phyloP scores from a whole-genome alignment of 2,888 invertebrate genomes.

The Drosophila phalerata region DNA sequence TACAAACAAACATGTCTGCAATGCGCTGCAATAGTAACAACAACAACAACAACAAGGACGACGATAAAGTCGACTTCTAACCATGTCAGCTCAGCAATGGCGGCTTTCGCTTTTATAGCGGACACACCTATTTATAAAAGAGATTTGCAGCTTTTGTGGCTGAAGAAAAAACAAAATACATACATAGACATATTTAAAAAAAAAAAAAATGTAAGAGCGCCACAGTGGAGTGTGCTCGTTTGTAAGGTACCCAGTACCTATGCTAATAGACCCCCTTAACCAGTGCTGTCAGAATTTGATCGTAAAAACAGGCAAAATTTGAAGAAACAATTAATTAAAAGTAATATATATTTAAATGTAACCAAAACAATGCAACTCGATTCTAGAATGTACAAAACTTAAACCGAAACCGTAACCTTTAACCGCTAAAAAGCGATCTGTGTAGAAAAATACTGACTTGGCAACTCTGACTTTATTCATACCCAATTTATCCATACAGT shows the following conservation, averaged over 20 bases:
- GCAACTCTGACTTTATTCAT: no score
- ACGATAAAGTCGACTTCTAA: slow-evolving; percentile 11
- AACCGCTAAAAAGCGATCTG: no score
- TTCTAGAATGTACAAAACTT: no score
- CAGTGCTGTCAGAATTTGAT: neutral
- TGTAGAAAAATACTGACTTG: no score
- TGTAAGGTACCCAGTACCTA: neutral
- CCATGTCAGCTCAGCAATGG: slow-evolving; percentile 56
- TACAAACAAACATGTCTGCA: slow-evolving; percentile 42
- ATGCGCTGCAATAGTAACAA: slow-evolving; percentile 40
- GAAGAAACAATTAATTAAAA: neutral
- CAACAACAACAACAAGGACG: slow-evolving; percentile 7
- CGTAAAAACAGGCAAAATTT: neutral
- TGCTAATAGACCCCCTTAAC: neutral
- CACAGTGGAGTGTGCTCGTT: neutral
- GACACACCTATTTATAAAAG: slow-evolving; percentile 67
- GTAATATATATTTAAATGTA: no score
- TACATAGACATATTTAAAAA: slow-evolving; percentile 19
- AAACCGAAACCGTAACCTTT: no score
- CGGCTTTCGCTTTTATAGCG: slow-evolving; percentile 69
- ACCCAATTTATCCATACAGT: no score
- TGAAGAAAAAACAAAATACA: slow-evolving; percentile 43
- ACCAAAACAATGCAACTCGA: no score
- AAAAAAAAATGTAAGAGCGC: slow-evolving; percentile 3
- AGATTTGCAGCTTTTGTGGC: slow-evolving; percentile 67